phyloP scores from a whole-genome alignment of 2,888 invertebrate genomes.

The Stenodera caucasica region DNA sequence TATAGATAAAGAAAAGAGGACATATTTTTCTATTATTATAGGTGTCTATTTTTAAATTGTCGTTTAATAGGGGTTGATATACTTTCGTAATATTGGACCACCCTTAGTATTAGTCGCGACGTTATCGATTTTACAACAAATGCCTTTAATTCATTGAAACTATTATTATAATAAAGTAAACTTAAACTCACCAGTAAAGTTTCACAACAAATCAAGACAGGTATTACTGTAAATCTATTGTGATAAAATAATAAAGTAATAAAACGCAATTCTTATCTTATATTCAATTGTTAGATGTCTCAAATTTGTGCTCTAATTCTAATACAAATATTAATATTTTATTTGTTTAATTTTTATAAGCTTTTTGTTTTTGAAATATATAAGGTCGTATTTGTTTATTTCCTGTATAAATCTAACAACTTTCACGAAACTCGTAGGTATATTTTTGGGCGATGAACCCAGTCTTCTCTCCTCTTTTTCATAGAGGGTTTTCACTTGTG shows the following conservation, averaged over 20 bases:
- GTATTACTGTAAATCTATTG: neutral
- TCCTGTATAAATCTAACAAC: neutral
- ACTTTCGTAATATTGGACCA: neutral
- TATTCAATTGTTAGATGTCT: too few relatives aligned
- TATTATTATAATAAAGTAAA: too few relatives aligned
- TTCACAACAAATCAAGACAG: neutral
- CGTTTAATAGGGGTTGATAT: neutral
- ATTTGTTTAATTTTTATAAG: too few relatives aligned
- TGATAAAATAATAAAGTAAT: neutral
- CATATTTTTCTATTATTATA: neutral
- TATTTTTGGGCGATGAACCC: constrained; percentile 36
- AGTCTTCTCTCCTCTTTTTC: constrained; percentile 18
- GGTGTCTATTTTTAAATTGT: neutral
- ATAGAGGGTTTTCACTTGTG: constrained; percentile 34
- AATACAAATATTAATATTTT: too few relatives aligned
- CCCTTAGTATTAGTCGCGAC: neutral
- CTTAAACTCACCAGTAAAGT: too few relatives aligned
- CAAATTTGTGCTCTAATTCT: too few relatives aligned
- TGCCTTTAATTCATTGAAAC: too few relatives aligned
- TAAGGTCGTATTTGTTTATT: neutral
- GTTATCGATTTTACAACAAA: neutral
- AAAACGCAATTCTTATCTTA: neutral
- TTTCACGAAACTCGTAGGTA: constrained; percentile 16
- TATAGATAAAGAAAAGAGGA: neutral
- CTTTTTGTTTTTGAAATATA: neutral